Evolutionary conservation across 2,888 invertebrate species (phyloP).

Genomic region (Antitype chi): DNA sequence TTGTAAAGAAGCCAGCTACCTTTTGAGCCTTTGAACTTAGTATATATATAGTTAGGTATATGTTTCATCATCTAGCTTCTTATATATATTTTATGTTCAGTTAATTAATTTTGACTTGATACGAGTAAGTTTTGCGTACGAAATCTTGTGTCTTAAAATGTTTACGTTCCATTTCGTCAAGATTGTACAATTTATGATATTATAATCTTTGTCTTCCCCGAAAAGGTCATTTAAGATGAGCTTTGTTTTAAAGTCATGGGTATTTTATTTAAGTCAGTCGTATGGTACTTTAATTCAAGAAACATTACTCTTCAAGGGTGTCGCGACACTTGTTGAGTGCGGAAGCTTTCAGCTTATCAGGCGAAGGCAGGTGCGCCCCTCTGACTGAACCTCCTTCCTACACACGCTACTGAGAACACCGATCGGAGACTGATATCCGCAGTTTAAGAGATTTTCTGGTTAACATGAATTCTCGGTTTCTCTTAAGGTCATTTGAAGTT

Average conservation of each 20-base stretch:
- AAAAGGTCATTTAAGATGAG: neutral
- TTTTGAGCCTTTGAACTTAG: slow-evolving; percentile 22
- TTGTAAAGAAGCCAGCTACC: slow-evolving; percentile 26
- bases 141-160: neutral
- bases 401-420: neutral
- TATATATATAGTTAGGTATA: neutral
- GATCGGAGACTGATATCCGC: slow-evolving; percentile 16
- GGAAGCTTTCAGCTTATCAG: slow-evolving; percentile 73
- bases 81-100: neutral
- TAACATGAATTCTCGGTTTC: neutral
- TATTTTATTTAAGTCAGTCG: slow-evolving; percentile 12
- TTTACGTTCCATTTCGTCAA: neutral
- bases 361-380: slow-evolving; percentile 67
- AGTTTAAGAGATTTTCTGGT: slow-evolving; percentile 7
- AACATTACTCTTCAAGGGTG: slow-evolving; percentile 59
- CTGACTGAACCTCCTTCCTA: slow-evolving; percentile 5
- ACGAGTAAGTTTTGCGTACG: neutral
- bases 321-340: slow-evolving; percentile 74
- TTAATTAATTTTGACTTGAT: neutral
- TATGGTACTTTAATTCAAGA: slow-evolving; percentile 35
- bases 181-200: neutral
- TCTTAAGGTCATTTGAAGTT: neutral
- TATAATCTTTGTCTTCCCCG: neutral
- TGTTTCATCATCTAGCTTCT: slow-evolving; percentile 12
- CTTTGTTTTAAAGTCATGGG: slow-evolving; percentile 17